Conservation (phyloP, 2,113 vertebrate genomes). For the Stercorarius parasiticus region DNA sequence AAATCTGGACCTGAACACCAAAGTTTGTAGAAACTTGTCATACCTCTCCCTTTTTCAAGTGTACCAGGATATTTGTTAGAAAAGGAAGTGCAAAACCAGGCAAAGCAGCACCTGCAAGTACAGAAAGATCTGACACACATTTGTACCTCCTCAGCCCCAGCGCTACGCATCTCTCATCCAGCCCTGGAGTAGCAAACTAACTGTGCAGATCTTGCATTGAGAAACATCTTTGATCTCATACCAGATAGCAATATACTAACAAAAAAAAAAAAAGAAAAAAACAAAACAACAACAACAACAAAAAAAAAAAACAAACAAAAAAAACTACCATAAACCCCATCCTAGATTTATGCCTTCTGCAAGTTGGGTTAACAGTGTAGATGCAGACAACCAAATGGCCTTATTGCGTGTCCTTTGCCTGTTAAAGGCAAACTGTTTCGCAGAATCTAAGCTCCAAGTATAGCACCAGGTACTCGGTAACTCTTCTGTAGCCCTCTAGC, state of each 20-base stretch:
- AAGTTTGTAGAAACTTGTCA: background rate
- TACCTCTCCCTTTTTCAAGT: background rate
- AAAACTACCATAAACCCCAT: rapidly evolving
- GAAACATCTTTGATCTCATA: background rate
- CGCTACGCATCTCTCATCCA: rapidly evolving
- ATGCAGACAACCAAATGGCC: background rate
- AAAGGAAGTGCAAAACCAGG: background rate
- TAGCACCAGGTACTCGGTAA: background rate
- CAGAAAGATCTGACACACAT: rapidly evolving
- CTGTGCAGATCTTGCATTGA: no score
- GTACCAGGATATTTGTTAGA: background rate
- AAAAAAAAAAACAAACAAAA: background rate
- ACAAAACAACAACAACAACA: no score
- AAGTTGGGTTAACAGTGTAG: background rate
- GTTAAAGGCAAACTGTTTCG: rapidly evolving
- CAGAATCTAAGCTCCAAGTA: background rate
- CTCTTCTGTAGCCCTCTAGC: background rate
- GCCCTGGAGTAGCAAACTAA: background rate
- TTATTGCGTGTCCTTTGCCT: background rate
- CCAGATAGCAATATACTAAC: background rate
- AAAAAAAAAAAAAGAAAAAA: background rate
- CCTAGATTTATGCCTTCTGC: background rate
- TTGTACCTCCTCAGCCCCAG: background rate
- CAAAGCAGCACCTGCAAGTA: background rate
- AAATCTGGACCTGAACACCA: background rate